phyloP scores from a whole-genome alignment of 2,113 vertebrate species.

The Mionectes macconnelli region DNA sequence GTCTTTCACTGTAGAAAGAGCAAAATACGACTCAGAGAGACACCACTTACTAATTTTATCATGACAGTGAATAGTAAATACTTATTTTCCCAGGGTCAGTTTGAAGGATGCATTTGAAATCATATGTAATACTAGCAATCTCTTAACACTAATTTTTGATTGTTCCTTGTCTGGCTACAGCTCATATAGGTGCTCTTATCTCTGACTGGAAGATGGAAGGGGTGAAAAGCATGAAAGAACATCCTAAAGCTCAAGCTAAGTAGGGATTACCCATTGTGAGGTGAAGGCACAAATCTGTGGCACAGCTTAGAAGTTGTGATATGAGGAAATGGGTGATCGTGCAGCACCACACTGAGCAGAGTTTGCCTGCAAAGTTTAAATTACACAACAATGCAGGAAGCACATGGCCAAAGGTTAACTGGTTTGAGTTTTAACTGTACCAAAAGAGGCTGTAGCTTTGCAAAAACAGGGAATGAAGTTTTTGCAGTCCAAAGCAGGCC shows the following conservation, averaged over 20 bases:
- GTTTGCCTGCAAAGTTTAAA: background rate
- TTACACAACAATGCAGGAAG: background rate
- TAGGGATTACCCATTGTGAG: background rate
- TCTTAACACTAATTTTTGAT: background rate
- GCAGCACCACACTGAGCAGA: background rate
- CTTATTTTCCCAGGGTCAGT: background rate
- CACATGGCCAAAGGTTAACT: fast-evolving
- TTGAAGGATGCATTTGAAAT: background rate
- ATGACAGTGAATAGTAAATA: background rate
- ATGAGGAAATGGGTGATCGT: background rate
- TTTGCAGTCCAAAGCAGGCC: background rate
- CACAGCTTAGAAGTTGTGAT: background rate
- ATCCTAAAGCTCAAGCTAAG: background rate
- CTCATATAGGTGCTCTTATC: background rate
- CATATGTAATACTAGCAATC: background rate
- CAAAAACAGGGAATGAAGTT: background rate
- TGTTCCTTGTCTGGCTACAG: background rate
- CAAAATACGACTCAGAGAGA: background rate
- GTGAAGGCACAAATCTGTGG: background rate
- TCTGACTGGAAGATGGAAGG: fast-evolving
- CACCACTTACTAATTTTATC: background rate
- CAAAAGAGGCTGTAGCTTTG: background rate
- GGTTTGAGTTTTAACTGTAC: background rate
- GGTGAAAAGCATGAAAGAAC: background rate
- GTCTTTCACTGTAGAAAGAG: background rate